These are phyloP conservation scores for Hedya salicella DNA, from an alignment of 2,888 invertebrate species.

Conservation along the genomic window DNA sequence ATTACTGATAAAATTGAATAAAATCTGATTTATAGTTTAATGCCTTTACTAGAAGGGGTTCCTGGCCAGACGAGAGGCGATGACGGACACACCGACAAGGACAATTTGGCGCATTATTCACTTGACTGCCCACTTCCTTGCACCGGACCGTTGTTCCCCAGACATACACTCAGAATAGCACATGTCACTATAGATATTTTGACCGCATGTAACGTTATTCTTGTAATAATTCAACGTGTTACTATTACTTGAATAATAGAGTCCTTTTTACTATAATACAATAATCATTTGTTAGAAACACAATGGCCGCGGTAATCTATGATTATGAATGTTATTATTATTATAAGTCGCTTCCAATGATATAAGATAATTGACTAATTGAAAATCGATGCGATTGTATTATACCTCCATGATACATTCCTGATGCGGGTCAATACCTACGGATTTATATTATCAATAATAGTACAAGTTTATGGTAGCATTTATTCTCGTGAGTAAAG, in stretches of 20 bases:
- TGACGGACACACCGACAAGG: conserved; percentile 42
- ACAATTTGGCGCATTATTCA: conserved; percentile 69
- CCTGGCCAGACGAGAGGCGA: conserved; percentile 5
- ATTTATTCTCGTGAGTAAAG: too few species aligned
- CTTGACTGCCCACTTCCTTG: conserved; percentile 70
- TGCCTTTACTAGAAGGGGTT: background rate
- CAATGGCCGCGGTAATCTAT: conserved; percentile 4
- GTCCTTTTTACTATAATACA: conserved; percentile 23
- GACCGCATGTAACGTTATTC: background rate
- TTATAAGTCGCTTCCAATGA: conserved; percentile 3
- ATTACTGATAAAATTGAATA: background rate
- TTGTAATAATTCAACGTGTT: conserved; percentile 4
- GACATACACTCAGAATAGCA: background rate
- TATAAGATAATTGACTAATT: conserved; percentile 5
- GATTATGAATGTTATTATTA: conserved; percentile 6
- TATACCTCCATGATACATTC: conserved; percentile 5
- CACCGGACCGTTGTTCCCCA: conserved; percentile 7
- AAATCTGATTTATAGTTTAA: background rate
- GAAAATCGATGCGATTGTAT: conserved; percentile 6
- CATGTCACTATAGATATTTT: background rate
- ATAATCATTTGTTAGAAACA: conserved; percentile 17
- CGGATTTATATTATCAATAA: too few species aligned
- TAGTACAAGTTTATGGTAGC: too few species aligned
- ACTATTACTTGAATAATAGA: conserved; percentile 18
- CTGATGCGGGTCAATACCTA: conserved; percentile 1